These are phyloP conservation scores for Hirundo rustica DNA, from an alignment of 2,797 vertebrate genomes.

Conservation along the genomic window DNA sequence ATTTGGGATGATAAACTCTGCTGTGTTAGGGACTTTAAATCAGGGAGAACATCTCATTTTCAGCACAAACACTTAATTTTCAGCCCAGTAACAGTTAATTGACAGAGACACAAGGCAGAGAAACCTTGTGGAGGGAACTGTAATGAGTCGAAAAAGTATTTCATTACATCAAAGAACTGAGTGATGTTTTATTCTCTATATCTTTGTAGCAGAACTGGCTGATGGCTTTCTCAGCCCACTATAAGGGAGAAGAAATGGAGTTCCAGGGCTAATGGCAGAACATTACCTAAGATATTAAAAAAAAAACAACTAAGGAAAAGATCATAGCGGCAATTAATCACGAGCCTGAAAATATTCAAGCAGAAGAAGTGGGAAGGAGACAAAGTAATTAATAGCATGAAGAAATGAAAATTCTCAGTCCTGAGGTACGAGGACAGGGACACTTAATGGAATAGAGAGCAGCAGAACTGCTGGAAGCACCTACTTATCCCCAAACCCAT, in stretches of 20 bases:
- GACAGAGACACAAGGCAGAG: neutral
- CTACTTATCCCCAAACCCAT: neutral
- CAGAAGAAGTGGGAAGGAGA: neutral
- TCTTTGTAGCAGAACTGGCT: neutral
- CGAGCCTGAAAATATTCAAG: neutral
- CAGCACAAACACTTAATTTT: neutral
- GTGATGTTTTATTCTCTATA: neutral
- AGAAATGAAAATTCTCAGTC: neutral
- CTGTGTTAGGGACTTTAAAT: neutral
- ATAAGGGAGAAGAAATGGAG: neutral
- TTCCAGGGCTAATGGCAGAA: neutral
- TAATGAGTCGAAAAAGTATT: neutral
- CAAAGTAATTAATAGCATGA: neutral
- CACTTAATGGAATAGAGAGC: neutral
- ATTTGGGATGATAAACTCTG: neutral
- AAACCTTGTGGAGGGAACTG: neutral
- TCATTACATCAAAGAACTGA: neutral
- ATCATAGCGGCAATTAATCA: neutral
- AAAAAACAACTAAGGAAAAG: neutral
- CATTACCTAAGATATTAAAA: neutral
- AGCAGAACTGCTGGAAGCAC: slow-evolving; percentile 33
- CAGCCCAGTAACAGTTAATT: neutral
- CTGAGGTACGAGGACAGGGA: neutral
- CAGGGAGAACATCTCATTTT: neutral
- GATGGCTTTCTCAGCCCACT: slow-evolving; percentile 19